Evolutionary conservation across 2,888 invertebrate species (phyloP).

Genomic region (Clunio marinus): DNA sequence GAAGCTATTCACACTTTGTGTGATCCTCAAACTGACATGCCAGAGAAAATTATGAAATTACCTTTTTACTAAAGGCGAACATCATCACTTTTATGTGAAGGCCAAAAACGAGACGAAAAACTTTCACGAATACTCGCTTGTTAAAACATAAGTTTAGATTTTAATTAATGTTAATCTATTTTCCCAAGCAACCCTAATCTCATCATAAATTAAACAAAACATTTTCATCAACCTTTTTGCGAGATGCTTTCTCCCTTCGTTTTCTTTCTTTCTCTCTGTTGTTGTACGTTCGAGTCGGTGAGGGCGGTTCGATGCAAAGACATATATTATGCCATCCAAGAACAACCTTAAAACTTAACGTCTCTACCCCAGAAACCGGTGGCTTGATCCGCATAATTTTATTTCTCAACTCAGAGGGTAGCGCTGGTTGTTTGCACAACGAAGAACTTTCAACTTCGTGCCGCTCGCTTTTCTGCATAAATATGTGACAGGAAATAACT

Average conservation of each 20-base stretch:
- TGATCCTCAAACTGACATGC: too few relatives aligned
- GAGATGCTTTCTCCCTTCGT: background rate
- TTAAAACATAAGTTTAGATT: slow-evolving; percentile 33
- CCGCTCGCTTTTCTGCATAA: slow-evolving; percentile 10
- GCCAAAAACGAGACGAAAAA: slow-evolving; percentile 3
- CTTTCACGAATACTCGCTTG: background rate
- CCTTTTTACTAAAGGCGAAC: background rate
- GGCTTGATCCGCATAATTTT: slow-evolving; percentile 22
- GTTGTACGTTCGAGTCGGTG: background rate
- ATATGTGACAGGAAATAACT: slow-evolving; percentile 17
- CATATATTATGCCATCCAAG: background rate
- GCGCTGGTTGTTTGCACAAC: background rate
- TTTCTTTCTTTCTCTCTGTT: background rate
- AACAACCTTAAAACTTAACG: slow-evolving; percentile 16
- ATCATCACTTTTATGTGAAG: too few relatives aligned
- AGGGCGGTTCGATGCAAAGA: background rate
- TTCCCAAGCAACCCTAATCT: slow-evolving; percentile 32
- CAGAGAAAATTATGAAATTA: too few relatives aligned
- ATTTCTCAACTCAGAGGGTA: background rate
- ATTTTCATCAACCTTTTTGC: slow-evolving; percentile 34
- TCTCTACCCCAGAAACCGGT: background rate
- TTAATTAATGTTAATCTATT: slow-evolving; percentile 38
- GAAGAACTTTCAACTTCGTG: background rate
- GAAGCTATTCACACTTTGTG: too few relatives aligned
- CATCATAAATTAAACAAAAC: slow-evolving; percentile 39